Percentiles rank a stretch among this genome's conserved stretches.
phyloP scores from a whole-genome alignment of 2,797 vertebrate species.

The Coranthus polyacanthus region DNA sequence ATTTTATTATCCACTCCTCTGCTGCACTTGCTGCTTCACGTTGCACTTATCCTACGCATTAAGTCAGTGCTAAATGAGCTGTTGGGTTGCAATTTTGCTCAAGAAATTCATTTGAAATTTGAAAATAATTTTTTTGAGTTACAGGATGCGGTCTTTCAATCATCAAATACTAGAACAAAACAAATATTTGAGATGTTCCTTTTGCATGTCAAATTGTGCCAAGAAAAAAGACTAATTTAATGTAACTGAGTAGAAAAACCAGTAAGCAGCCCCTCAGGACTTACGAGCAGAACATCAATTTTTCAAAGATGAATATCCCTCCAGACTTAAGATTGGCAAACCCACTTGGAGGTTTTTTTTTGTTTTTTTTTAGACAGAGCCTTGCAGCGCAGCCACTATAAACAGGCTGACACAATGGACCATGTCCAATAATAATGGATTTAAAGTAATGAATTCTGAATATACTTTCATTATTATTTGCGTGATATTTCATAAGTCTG shows the following conservation, averaged over 20 bases:
- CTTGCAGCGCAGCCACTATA: not conserved
- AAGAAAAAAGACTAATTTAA: conserved; percentile 3
- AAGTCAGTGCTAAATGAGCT: not conserved
- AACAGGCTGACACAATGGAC: conserved; percentile 1
- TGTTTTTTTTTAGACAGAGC: not conserved
- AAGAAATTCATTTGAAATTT: not conserved
- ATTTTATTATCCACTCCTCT: not conserved
- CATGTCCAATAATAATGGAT: too few species aligned
- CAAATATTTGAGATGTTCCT: not conserved
- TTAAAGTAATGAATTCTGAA: too few species aligned
- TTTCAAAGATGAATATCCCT: conserved; percentile 4
- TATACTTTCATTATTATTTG: too few species aligned
- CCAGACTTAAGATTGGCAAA: conserved; percentile 1
- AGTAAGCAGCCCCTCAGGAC: not conserved
- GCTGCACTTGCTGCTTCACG: not conserved
- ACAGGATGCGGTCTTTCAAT: not conserved
- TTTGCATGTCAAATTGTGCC: conserved; percentile 1
- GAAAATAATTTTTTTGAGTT: not conserved
- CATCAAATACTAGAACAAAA: not conserved
- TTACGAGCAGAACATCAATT: conserved; percentile 8
- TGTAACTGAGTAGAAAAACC: not conserved
- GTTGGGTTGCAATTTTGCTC: conserved; percentile 5
- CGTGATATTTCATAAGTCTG: too few species aligned
- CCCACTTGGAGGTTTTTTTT: not conserved
- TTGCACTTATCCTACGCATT: not conserved